Base-by-base conservation (phyloP, 1,140 invertebrate genomes). In the Ganaspis sp. region DNA sequence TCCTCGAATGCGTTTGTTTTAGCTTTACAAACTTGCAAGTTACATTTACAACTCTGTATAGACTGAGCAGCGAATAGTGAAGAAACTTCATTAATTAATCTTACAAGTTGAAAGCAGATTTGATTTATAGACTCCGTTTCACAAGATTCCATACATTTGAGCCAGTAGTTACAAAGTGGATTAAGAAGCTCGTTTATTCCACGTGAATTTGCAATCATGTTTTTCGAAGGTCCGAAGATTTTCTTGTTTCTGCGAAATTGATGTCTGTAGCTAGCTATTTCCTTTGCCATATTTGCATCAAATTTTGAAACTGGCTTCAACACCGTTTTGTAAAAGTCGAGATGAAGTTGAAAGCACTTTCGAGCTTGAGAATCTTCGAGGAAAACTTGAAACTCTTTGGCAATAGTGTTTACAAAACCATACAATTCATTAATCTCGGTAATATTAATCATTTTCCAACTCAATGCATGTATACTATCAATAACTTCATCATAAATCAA, bases 391-490 rank as follows among this genome's bases (percentile, higher is more conserved):
- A 83, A 82, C 34, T 80, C 70, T 12, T 4, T 29, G 0, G 77
- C 64, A 1, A 40, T 38, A 34, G 21, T 40, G 15, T 69, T 71
- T 37, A 74, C 8, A 34, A n/a, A 79, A 54, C 9, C 49, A 75
- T 8, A 58, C 64, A 70, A 69, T 69, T 74, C 71, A 69, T 70
- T 45, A n/a, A 80, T 64, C 21, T 79, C 15, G 4, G 11, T 49
- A 11, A 69, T 73, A 29, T 81, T 74, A 34, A 78, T 78, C n/a
- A 78, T 70, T 23, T 75, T 29, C 0, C 77, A 34, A 71, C 83
- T 77, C 40, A 70, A 8, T 38, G 77, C 21, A 80, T 73, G 34
- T 73, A 79, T 49, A 4, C 78, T 71, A 15, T 45, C 72, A 15
- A 76, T 79, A 37, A 72, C 26, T 19, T 42, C 54, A 34, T 72